Conservation (phyloP, 1,140 invertebrate species). For the Musca domestica region DNA sequence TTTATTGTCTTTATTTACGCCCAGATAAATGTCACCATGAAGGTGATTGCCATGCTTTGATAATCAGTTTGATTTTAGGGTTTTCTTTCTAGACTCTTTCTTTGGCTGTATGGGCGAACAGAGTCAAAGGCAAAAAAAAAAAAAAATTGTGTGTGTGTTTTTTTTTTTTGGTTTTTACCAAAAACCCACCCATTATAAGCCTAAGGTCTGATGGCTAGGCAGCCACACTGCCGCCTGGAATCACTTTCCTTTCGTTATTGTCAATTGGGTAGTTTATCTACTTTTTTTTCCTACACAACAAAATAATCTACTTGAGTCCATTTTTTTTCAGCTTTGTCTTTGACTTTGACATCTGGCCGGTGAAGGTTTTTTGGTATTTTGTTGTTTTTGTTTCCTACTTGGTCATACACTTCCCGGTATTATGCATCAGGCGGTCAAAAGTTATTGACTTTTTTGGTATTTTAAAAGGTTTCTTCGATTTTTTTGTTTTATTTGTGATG, state of each 20-base stretch:
- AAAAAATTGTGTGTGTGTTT: no score
- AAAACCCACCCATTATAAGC: no score
- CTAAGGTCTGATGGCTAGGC: no score
- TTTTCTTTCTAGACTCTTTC: no score
- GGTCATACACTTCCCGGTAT: slow-evolving; percentile 12
- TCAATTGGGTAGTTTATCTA: background rate
- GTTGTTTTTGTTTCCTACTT: background rate
- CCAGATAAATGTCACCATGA: slow-evolving; percentile 8
- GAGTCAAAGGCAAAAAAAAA: no score
- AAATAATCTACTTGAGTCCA: slow-evolving; percentile 7
- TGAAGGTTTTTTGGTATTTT: slow-evolving; percentile 7
- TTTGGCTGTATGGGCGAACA: background rate
- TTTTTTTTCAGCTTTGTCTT: background rate
- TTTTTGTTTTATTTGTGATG: no score
- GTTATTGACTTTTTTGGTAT: no score
- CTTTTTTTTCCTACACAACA: background rate
- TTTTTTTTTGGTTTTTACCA: no score
- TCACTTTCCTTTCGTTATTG: background rate
- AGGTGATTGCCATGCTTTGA: background rate
- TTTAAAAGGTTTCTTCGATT: no score
- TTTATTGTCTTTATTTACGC: no score
- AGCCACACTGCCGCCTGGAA: no score
- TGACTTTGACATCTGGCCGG: slow-evolving; percentile 16
- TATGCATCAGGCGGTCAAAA: background rate
- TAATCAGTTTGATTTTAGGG: no score